A percentile compares a stretch with the other conserved stretches of the same genome.
Conservation (phyloP, 30 jellyfish, hydroid and myxozoan species). For the Cassiopea andromeda region DNA sequence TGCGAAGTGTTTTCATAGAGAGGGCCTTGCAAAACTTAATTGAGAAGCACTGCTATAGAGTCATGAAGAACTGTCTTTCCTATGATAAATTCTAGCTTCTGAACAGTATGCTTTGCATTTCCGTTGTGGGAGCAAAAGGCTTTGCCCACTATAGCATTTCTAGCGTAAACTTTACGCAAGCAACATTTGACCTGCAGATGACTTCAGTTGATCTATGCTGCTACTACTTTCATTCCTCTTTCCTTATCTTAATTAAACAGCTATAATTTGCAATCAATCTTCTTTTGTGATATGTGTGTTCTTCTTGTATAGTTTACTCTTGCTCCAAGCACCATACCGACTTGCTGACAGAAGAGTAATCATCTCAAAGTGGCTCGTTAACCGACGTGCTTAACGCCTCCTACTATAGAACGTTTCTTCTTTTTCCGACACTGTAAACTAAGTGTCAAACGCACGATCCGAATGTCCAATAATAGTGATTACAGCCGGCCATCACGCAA, state of each 20-base stretch:
- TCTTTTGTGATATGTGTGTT: background rate
- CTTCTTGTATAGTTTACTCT: background rate
- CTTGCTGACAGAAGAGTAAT: constrained; percentile 63
- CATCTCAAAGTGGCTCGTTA: constrained; percentile 29
- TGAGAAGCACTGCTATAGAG: too few species aligned
- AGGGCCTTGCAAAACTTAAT: too few species aligned
- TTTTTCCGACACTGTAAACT: constrained; percentile 24
- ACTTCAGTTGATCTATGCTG: background rate
- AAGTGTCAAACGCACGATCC: constrained; percentile 39
- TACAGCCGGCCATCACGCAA: constrained; percentile 34
- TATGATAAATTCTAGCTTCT: too few species aligned
- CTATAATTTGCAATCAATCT: background rate
- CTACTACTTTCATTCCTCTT: background rate
- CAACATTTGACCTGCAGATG: background rate
- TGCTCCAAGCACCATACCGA: constrained; percentile 10
- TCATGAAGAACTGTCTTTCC: too few species aligned
- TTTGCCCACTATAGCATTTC: background rate
- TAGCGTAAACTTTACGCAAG: background rate
- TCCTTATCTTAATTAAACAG: constrained; percentile 8
- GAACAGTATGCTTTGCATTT: too few species aligned
- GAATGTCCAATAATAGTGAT: background rate
- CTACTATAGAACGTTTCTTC: constrained; percentile 1
- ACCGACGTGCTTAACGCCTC: constrained; percentile 64
- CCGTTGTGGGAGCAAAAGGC: too few species aligned
- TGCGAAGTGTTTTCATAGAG: too few species aligned